These are phyloP conservation scores for Zaprionus africanus DNA, from an alignment of 1,140 invertebrate species.

Conservation along the genomic window DNA sequence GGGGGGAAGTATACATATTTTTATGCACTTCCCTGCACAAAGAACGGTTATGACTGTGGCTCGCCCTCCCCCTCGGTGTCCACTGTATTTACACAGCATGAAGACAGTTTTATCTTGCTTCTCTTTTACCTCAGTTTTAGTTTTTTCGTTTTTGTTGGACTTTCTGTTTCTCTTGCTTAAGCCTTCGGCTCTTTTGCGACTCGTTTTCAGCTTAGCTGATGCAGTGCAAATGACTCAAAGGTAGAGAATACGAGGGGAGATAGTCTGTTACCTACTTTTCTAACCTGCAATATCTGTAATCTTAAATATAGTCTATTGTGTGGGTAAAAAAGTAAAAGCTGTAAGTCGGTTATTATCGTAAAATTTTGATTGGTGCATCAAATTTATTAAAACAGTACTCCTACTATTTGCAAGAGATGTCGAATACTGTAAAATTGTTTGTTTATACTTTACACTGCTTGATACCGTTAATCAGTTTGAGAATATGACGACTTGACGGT, in stretches of 20 bases:
- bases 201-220: not conserved
- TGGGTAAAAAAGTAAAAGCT: too few relatives aligned
- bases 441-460: not conserved
- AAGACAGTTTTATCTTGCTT: not conserved
- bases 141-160: not conserved
- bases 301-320: too few relatives aligned
- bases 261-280: not conserved
- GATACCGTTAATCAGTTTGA: not conserved
- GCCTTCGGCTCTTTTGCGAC: not conserved
- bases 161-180: not conserved
- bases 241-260: not conserved
- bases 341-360: too few relatives aligned
- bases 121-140: not conserved
- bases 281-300: too few relatives aligned
- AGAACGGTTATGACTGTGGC: not conserved
- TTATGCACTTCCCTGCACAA: not conserved
- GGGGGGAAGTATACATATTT: not conserved
- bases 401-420: not conserved
- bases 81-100: too few relatives aligned
- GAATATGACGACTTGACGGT: not conserved
- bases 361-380: not conserved
- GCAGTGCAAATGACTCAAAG: not conserved
- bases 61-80: not conserved
- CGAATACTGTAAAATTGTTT: not conserved
- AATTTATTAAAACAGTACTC: not conserved